Percentiles rank a stretch among this genome's conserved stretches.
phyloP scores from a whole-genome alignment of 2,797 vertebrate genomes.

The Neosalanx taihuensis region DNA sequence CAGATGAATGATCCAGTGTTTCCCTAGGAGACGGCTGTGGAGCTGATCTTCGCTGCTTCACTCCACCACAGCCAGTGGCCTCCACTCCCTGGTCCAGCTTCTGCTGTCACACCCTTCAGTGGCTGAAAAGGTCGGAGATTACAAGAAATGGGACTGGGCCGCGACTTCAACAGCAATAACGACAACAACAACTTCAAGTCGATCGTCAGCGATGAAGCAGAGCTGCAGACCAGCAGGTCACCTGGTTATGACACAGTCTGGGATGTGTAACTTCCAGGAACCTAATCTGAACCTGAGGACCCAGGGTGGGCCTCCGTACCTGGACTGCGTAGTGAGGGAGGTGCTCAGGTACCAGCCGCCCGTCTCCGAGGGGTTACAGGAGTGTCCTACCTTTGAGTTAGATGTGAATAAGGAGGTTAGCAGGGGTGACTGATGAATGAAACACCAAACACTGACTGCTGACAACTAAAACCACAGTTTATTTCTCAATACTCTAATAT shows the following conservation, averaged over 20 bases:
- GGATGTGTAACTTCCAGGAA: constrained; percentile 18
- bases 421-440: background rate
- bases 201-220: background rate
- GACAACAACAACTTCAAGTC: constrained; percentile 10
- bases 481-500: background rate
- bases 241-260: background rate
- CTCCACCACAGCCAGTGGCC: constrained; percentile 94
- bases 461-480: constrained; percentile 7
- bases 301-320: constrained; percentile 79
- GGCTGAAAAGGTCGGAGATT: constrained; percentile 80
- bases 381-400: constrained; percentile 89
- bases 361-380: constrained; percentile 92
- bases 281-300: constrained; percentile 78
- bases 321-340: constrained; percentile 92
- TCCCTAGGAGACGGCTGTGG: constrained; percentile 89
- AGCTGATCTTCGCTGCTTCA: constrained; percentile 96
- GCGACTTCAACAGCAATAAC: constrained; percentile 34
- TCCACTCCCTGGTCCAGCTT: constrained; percentile 89
- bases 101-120: constrained; percentile 83
- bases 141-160: constrained; percentile 72
- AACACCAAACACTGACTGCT: background rate
- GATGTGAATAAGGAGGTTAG: constrained; percentile 78
- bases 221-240: background rate
- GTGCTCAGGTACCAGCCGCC: constrained; percentile 92
- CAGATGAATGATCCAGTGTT: background rate